Conservation (phyloP, 2,888 invertebrate species). For the Alsophila aescularia region DNA sequence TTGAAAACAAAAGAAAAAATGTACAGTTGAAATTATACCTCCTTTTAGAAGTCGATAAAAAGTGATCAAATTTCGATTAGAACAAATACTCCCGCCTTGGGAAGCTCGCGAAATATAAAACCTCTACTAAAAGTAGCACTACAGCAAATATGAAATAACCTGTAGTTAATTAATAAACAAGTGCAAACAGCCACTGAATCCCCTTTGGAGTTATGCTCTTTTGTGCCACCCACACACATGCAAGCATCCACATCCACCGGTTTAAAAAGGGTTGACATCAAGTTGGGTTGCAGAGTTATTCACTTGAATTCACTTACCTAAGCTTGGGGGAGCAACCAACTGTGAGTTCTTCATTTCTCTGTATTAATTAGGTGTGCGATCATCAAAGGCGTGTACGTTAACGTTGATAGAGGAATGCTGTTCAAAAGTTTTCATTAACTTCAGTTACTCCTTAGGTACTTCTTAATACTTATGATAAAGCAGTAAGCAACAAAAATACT, state of each 20-base stretch:
- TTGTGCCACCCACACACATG: slow-evolving; percentile 7
- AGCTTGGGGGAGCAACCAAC: slow-evolving; percentile 50
- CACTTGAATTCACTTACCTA: slow-evolving; percentile 56
- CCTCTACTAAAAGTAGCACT: background rate
- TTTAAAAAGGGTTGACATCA: slow-evolving; percentile 34
- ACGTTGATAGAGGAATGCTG: slow-evolving; percentile 22
- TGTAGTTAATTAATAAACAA: slow-evolving; percentile 17
- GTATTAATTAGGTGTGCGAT: slow-evolving; percentile 58
- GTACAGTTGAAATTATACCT: too few relatives aligned
- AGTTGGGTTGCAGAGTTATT: slow-evolving; percentile 19
- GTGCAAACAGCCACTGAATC: slow-evolving; percentile 12
- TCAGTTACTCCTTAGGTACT: background rate
- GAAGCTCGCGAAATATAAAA: too few relatives aligned
- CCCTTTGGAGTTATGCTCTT: slow-evolving; percentile 14
- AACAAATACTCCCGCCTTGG: too few relatives aligned
- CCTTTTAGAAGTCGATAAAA: too few relatives aligned
- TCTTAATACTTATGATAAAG: background rate
- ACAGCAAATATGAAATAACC: background rate
- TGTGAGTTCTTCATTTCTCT: slow-evolving; percentile 58
- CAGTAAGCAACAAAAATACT: background rate
- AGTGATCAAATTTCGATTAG: too few relatives aligned
- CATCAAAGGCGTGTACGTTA: slow-evolving; percentile 45
- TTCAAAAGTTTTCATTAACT: background rate
- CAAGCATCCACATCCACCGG: slow-evolving; percentile 2
- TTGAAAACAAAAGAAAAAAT: too few relatives aligned